Evolutionary conservation across 2,113 vertebrate genomes (phyloP).

Genomic region (Tetrao urogallus): DNA sequence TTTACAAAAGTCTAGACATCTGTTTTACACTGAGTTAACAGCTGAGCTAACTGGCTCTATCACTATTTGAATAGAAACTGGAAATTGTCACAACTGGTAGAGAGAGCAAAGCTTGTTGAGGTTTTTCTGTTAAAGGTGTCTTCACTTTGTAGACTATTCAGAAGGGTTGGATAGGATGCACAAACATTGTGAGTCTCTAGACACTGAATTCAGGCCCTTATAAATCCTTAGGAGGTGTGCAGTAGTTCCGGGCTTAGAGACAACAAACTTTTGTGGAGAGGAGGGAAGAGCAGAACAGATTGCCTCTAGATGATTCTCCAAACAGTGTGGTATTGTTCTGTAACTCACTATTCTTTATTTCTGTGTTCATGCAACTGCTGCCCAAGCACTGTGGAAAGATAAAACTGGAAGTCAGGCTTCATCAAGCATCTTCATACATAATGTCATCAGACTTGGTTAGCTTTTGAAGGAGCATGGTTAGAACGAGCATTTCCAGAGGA

Average conservation of each 20-base stretch:
- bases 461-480: not conserved
- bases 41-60: not conserved
- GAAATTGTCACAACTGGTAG: not conserved
- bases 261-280: not conserved
- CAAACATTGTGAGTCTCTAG: not conserved
- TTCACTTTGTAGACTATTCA: not conserved
- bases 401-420: not conserved
- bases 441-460: not conserved
- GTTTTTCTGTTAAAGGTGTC: not conserved
- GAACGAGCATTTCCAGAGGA: not conserved
- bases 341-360: not conserved
- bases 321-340: not conserved
- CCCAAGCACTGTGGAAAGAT: not conserved
- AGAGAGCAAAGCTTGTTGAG: not conserved
- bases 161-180: not conserved
- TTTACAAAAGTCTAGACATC: not conserved
- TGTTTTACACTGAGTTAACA: not conserved
- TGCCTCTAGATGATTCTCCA: not conserved
- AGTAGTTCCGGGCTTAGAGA: not conserved
- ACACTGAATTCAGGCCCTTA: not conserved
- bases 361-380: not conserved
- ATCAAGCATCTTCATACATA: not conserved
- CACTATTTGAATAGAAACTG: not conserved
- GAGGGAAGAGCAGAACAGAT: not conserved
- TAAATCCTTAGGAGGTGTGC: not conserved